phyloP scores from a whole-genome alignment of 1,140 invertebrate species.

The Drosophila jambulina region DNA sequence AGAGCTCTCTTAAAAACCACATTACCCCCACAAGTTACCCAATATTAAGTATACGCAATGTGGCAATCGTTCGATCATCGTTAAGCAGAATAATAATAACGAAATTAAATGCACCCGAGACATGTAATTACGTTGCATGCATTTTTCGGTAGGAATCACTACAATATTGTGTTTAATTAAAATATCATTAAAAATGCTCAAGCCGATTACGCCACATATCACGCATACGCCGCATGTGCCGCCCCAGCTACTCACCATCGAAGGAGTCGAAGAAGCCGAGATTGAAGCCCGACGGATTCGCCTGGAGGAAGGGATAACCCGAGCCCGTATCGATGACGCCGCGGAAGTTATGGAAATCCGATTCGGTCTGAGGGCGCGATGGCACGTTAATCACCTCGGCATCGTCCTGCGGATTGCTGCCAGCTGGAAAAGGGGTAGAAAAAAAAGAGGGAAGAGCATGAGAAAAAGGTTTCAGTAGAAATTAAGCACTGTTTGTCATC shows the following conservation, averaged over 20 bases:
- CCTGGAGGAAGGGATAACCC: slow-evolving; percentile 71
- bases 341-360: slow-evolving; percentile 72
- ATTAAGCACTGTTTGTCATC: slow-evolving; percentile 52
- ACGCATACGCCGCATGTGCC: slow-evolving; percentile 55
- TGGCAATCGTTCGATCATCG: slow-evolving; percentile 21
- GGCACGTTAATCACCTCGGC: slow-evolving; percentile 69
- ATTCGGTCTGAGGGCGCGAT: slow-evolving; percentile 35
- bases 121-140: slow-evolving; percentile 23
- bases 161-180: slow-evolving; percentile 56
- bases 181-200: slow-evolving; percentile 31
- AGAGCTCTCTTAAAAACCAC: not conserved
- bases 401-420: slow-evolving; percentile 72
- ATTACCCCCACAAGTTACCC: not conserved
- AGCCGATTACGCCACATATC: slow-evolving; percentile 29
- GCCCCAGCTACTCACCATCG: slow-evolving; percentile 66
- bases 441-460: not conserved
- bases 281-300: slow-evolving; percentile 57
- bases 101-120: slow-evolving; percentile 34
- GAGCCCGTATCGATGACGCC: slow-evolving; percentile 80
- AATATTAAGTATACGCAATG: slow-evolving; percentile 30
- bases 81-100: slow-evolving; percentile 30
- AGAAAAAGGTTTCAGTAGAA: slow-evolving; percentile 17
- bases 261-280: slow-evolving; percentile 74
- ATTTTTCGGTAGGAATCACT: slow-evolving; percentile 10
- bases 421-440: slow-evolving; percentile 47